These are phyloP conservation scores for Linnaemya vulpina DNA, from an alignment of 2,888 invertebrate genomes.

Conservation along the genomic window DNA sequence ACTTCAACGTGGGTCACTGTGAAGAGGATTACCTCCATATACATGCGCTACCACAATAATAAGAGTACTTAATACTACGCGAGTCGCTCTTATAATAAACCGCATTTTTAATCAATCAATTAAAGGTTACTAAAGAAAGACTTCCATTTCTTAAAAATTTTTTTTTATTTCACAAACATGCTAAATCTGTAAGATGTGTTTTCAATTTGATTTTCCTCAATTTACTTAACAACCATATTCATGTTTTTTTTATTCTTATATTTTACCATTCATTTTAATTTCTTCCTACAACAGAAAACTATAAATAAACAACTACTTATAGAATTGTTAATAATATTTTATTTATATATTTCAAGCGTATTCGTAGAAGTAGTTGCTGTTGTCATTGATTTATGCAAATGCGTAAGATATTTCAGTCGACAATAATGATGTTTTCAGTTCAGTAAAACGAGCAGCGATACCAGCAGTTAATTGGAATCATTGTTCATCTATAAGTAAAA, in stretches of 20 bases:
- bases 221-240: neutral
- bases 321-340: neutral
- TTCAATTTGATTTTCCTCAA: neutral
- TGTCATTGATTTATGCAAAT: constrained; percentile 55
- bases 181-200: too few relatives aligned
- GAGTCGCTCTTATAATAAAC: too few relatives aligned
- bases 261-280: neutral
- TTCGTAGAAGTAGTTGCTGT: constrained; percentile 20
- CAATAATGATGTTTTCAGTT: constrained; percentile 22
- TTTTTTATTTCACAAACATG: too few relatives aligned
- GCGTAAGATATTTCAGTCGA: constrained; percentile 34
- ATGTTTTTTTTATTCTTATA: neutral
- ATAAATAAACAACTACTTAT: neutral
- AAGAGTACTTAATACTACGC: too few relatives aligned
- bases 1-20: too few relatives aligned
- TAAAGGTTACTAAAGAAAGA: neutral
- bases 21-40: too few relatives aligned
- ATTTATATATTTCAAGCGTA: neutral
- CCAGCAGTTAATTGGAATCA: constrained; percentile 54
- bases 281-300: neutral
- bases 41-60: too few relatives aligned
- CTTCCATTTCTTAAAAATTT: too few relatives aligned
- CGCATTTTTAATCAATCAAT: too few relatives aligned
- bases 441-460: constrained; percentile 36
- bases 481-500: constrained; percentile 28